Conservation (phyloP, 2,888 invertebrate species). For the Mythimna ferrago region DNA sequence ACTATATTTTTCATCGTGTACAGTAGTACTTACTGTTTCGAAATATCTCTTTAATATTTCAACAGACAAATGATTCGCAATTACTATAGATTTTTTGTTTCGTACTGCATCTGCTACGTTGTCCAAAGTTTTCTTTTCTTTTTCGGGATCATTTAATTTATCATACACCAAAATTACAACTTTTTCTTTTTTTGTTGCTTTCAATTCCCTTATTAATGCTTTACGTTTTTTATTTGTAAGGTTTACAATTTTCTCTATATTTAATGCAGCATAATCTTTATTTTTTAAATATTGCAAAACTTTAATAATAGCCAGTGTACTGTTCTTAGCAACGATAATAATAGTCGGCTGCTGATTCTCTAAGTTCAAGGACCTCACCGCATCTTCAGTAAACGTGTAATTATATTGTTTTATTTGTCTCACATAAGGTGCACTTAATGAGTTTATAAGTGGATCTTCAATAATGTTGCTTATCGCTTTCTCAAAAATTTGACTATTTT, state of each 20-base stretch:
- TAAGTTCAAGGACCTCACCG: neutral
- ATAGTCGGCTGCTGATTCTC: neutral
- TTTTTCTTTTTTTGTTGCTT: neutral
- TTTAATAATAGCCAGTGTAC: neutral
- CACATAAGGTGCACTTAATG: neutral
- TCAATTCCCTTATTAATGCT: neutral
- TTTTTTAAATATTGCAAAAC: neutral
- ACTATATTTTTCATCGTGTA: conserved; percentile 10
- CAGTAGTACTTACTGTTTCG: neutral
- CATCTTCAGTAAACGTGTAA: neutral
- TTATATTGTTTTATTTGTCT: neutral
- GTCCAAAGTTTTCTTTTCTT: neutral
- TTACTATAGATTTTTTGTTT: neutral
- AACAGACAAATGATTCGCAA: neutral
- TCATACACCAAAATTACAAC: neutral
- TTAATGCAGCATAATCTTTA: neutral
- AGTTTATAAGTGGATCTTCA: neutral
- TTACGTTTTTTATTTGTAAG: neutral
- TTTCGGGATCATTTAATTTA: neutral
- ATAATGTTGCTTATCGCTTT: neutral
- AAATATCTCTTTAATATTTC: conserved; percentile 12
- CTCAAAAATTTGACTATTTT: neutral
- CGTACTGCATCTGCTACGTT: neutral
- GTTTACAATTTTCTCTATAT: neutral
- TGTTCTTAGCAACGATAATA: neutral